Evolutionary conservation across 37 sponge, comb jelly and placozoan genomes (phyloP), one percentile per base, ranked within the genome.

Genomic region (Cladorhizidae sp.): DNA sequence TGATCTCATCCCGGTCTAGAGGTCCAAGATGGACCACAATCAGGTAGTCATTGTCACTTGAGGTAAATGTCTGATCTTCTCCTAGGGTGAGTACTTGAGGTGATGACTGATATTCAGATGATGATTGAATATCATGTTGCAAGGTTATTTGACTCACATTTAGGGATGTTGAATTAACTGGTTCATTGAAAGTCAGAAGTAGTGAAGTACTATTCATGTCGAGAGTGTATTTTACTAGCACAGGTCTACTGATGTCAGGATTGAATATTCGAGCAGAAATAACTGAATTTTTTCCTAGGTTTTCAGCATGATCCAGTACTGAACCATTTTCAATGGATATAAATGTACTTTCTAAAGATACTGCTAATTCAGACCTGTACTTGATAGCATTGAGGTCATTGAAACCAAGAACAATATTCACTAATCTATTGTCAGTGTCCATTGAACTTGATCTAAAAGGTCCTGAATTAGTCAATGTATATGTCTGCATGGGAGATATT

Each of bases 381-480:
- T 92, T 96, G 78, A 96, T 79, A 28, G 80, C 88, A 87, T 96
- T 96, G 45, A 96, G 75, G 72, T 96, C 96, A n/a, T 40, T 77
- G 69, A 93, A 92, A 15, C 96, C 89, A 41, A 96, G 81, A 54
- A 67, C 83, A 21, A 96, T 83, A 8, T 70, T 72, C 0, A 96
- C 93, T 70, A 96, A 86, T 26, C 76, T 83, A 25, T 80, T 83
- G 54, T 96, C 96, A 45, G 56, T 77, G 64, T 87, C 88, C 54
- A 84, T 77, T 62, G 96, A 87, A 40, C 78, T 74, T 36, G 91
- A 86, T 22, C 61, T 43, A 38, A 72, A 78, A 12, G 88, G 93
- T 36, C 40, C 70, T 12, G 33, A 41, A 56, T 45, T 62, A 2
- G 91, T 86, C 23, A 93, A 85, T 14, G 87, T 85, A 72, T 90